Evolutionary conservation across 2,797 vertebrate genomes (phyloP), one percentile per base, ranked within the genome.

Genomic region (Siniperca obscura): DNA sequence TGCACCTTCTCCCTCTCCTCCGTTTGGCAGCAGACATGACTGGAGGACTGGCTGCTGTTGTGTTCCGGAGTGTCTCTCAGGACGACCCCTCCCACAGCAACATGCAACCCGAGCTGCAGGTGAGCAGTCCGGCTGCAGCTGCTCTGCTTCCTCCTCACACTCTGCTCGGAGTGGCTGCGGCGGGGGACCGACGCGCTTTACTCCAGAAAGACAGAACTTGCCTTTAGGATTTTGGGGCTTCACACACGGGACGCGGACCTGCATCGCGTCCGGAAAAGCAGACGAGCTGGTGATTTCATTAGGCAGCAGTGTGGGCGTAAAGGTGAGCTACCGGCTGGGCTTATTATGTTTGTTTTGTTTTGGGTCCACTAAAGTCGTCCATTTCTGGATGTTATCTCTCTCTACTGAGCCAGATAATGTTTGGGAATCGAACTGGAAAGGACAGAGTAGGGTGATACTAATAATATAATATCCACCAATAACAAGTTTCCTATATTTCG

Each of bases 21-120:
- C 59, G 64, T 25, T 13, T 53, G 56, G 59, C 74, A 78, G 53
- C 83, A 60, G 83, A n/a, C 12, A 1, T 59, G n/a, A 76, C 66
- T 62, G 62, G 61, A 30, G 65, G 48, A 16, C 11, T 42, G 21
- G 48, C 62, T 84, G 55, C 72, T 65, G 79, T 3, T 77, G 48
- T 74, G 40, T 17, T 76, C 71, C 50, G 70, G 71, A 3, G 76
- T 80, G 76, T 46, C 71, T 75, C 72, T 22, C 78, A 27, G 81
- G 77, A 42, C 73, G 27, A 81, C 81, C 87, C 80, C 89, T 77
- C 87, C 90, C 81, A 57, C 88, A 11, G 68, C 78, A 17, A 69
- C 77, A 22, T 70, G 87, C 83, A 84, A 74, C 76, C 67, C 87
- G 83, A 90, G 82, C 87, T 80, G 83, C 87, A 90, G 90, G 90